Percentiles rank a stretch among this genome's conserved stretches.
Evolutionary conservation across 2,797 vertebrate species (phyloP).

Genomic region (Periparus ater): DNA sequence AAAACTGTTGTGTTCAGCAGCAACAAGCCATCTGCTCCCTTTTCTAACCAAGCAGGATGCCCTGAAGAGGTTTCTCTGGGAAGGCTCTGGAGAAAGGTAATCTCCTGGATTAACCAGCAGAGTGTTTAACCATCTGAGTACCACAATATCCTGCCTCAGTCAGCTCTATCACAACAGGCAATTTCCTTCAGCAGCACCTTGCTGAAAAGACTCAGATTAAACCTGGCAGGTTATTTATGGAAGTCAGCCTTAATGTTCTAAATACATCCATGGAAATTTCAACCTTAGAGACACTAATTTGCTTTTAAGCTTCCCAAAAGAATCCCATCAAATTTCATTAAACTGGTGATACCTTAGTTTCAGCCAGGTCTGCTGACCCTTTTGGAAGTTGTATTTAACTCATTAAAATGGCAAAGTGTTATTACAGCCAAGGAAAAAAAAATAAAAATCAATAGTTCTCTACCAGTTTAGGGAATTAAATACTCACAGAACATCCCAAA

Average conservation of each 20-base stretch:
- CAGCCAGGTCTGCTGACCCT: background rate
- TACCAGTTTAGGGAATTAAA: background rate
- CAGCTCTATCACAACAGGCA: background rate
- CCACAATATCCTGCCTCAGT: background rate
- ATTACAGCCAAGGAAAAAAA: background rate
- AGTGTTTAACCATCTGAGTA: conserved; percentile 37
- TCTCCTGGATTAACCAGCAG: conserved; percentile 57
- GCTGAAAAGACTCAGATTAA: background rate
- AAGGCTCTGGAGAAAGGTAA: conserved; percentile 62
- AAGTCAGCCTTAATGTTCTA: background rate
- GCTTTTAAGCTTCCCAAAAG: background rate
- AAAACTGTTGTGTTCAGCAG: background rate
- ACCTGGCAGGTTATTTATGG: background rate
- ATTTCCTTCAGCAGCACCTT: background rate
- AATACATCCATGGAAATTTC: background rate
- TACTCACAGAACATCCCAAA: background rate
- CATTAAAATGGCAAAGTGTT: background rate
- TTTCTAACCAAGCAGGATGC: conserved; percentile 5
- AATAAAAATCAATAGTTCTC: background rate
- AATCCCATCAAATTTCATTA: background rate
- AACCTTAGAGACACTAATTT: background rate
- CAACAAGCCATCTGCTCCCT: conserved; percentile 41
- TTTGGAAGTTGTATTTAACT: background rate
- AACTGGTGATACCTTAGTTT: background rate
- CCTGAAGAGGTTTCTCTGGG: conserved; percentile 49